phyloP scores from a whole-genome alignment of 2,888 invertebrate genomes.

The Osmoderma eremita region DNA sequence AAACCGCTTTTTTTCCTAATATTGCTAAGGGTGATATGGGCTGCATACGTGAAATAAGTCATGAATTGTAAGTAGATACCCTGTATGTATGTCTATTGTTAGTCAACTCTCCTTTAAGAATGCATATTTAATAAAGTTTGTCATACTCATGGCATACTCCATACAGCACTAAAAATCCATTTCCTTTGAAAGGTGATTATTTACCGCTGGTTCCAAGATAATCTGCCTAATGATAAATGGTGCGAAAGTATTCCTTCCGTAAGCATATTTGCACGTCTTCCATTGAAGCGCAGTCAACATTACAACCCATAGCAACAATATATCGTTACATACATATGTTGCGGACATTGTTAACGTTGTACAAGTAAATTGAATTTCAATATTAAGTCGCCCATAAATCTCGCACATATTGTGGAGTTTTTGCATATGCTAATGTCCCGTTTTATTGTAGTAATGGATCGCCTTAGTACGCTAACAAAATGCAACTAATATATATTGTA shows the following conservation, averaged over 20 bases:
- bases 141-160: no score
- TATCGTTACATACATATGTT: constrained; percentile 26
- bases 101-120: no score
- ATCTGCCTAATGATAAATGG: constrained; percentile 10
- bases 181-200: neutral
- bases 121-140: no score
- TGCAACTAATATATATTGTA: constrained; percentile 46
- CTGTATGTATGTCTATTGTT: no score
- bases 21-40: no score
- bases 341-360: constrained; percentile 30
- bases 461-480: constrained; percentile 37
- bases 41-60: no score
- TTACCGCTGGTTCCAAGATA: neutral
- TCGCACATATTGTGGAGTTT: constrained; percentile 37
- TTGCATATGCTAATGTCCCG: constrained; percentile 43
- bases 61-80: no score
- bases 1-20: no score
- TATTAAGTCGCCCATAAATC: constrained; percentile 41
- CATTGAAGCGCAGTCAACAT: constrained; percentile 3
- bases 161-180: no score
- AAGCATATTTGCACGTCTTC: neutral
- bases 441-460: constrained; percentile 45
- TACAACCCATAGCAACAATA: constrained; percentile 16
- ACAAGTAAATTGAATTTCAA: constrained; percentile 42
- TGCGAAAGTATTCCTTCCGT: constrained; percentile 17